These are phyloP conservation scores for Atractosteus spatula DNA, from an alignment of 2,113 vertebrate species.

Conservation along the genomic window DNA sequence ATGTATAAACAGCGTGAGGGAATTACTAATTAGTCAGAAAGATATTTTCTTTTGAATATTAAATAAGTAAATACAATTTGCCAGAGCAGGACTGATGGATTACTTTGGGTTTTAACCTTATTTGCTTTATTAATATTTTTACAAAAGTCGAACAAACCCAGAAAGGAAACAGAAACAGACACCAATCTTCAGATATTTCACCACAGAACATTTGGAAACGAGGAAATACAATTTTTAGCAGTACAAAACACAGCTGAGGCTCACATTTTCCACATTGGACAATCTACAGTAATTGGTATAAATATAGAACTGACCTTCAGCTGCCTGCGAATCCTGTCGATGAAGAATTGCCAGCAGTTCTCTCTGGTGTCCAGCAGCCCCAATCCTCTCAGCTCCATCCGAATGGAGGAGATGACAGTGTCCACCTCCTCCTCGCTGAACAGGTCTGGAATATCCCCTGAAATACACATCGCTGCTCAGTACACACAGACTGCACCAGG, in stretches of 20 bases:
- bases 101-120: conserved; percentile 31
- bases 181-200: too few species aligned
- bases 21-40: conserved; percentile 56
- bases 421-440: conserved; percentile 68
- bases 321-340: conserved; percentile 69
- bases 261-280: neutral
- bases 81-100: conserved; percentile 38
- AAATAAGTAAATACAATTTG: conserved; percentile 50
- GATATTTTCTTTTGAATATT: conserved; percentile 58
- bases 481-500: too few species aligned
- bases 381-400: conserved; percentile 63
- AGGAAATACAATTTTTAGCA: too few species aligned
- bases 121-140: neutral
- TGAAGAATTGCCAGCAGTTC: conserved; percentile 72
- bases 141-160: too few species aligned
- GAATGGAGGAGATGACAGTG: conserved; percentile 61
- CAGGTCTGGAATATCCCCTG: conserved; percentile 64
- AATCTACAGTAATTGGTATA: neutral
- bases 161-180: too few species aligned
- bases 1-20: conserved; percentile 62
- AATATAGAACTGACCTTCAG: conserved; percentile 59
- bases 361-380: conserved; percentile 63
- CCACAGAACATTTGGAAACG: too few species aligned
- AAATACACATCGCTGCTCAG: conserved; percentile 10
- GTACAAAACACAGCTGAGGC: too few species aligned